These are phyloP conservation scores for Discoglossus pictus DNA, from an alignment of 2,797 vertebrate species.

Conservation along the genomic window DNA sequence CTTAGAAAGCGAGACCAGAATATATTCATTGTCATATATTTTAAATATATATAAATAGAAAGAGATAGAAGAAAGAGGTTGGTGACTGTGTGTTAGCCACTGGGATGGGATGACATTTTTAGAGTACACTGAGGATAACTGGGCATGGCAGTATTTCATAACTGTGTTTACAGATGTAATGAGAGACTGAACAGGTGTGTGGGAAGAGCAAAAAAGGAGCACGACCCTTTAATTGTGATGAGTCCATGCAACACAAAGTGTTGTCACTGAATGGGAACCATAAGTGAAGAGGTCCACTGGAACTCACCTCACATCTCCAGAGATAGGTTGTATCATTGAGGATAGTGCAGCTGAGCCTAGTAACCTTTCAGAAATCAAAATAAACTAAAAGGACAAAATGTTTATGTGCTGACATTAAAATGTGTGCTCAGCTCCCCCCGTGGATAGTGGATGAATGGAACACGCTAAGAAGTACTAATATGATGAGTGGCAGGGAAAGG, in stretches of 20 bases:
- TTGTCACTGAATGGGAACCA: conserved; percentile 42
- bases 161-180: conserved; percentile 84
- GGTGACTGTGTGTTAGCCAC: conserved; percentile 84
- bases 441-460: conserved; percentile 47
- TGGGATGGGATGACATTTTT: conserved; percentile 83
- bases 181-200: conserved; percentile 81
- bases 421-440: conserved; percentile 42
- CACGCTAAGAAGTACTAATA: conserved; percentile 42
- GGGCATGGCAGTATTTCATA: conserved; percentile 82
- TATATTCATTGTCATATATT: conserved; percentile 71
- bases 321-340: conserved; percentile 37
- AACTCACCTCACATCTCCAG: conserved; percentile 35
- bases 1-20: conserved; percentile 88
- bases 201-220: conserved; percentile 83
- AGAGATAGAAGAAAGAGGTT: conserved; percentile 60
- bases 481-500: conserved; percentile 14
- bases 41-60: conserved; percentile 46
- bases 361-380: conserved; percentile 35
- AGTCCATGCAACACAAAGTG: conserved; percentile 62
- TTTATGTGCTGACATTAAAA: conserved; percentile 48
- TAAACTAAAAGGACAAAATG: conserved; percentile 48
- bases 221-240: conserved; percentile 63
- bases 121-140: conserved; percentile 78
- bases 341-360: conserved; percentile 41
- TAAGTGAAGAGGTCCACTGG: conserved; percentile 37